Evolutionary conservation across 1,140 invertebrate species (phyloP), one percentile per base, ranked within the genome.

Genomic region (Eupeodes corollae): DNA sequence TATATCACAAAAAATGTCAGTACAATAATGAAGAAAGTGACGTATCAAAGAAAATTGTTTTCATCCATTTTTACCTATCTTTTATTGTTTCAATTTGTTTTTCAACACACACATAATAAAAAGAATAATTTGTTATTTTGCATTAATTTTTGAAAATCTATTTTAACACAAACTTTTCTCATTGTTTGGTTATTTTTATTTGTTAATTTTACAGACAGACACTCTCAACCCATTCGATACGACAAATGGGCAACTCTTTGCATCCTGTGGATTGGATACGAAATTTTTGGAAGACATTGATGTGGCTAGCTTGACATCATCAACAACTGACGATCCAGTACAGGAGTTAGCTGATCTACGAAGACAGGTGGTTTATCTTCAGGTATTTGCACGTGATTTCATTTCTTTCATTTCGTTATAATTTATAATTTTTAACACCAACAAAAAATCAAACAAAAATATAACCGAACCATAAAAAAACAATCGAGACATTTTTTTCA

Each of bases 161-260:
- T n/a, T n/a, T n/a, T n/a, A n/a, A n/a, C n/a, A n/a, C n/a, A n/a
- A n/a, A n/a, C 26, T 50, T 48, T 26, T 35, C 44, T 12, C 18
- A 6, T 14, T 2, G 5, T 34, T 33, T 41, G 39, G 30, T 39
- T 31, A 11, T 18, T 5, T 38, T 26, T 47, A 32, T 18, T 50
- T 35, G 52, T 49, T 44, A 14, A 43, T 15, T 50, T 46, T 46
- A 32, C 70, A 83, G 81, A 79, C 82, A 59, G 85, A 88, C 76
- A 84, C 85, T 79, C 80, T 86, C 75, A 87, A 86, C 79, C 84
- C 86, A 75, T 88, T 88, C 75, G 82, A 85, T 61, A 78, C 82
- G 60, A 76, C 83, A 75, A 86, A 86, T 79, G 82, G 83, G 73
- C 79, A 81, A 70, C 79, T 79, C 69, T 77, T 78, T 56, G 78